Conservation (phyloP, 2,113 vertebrate species). For the Oreochromis niloticus region DNA sequence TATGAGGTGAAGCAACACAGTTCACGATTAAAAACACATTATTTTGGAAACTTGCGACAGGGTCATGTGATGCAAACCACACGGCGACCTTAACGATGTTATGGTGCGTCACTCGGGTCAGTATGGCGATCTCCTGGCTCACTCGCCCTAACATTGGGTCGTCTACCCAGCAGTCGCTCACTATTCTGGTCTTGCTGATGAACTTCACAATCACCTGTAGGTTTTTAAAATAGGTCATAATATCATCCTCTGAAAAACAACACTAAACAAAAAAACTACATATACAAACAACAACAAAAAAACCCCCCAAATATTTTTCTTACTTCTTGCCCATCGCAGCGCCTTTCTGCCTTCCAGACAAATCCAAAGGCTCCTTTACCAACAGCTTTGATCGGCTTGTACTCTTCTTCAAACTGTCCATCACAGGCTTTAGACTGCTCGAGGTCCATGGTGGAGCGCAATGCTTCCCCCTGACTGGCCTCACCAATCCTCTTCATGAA, state of each 20-base stretch:
- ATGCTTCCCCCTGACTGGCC: constrained; percentile 59
- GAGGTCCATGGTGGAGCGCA: constrained; percentile 71
- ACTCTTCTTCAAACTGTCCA: constrained; percentile 80
- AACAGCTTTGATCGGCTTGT: constrained; percentile 76
- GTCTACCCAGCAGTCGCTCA: constrained; percentile 87
- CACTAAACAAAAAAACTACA: neutral
- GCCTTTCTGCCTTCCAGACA: constrained; percentile 83
- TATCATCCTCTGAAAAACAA: neutral
- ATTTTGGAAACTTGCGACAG: neutral
- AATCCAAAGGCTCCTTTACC: constrained; percentile 93
- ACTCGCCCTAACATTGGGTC: constrained; percentile 83
- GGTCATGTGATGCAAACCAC: neutral
- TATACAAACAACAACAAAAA: neutral
- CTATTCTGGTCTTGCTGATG: constrained; percentile 85
- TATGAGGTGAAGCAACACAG: neutral
- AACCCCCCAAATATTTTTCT: neutral
- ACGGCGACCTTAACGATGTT: constrained; percentile 83
- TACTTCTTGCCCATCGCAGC: constrained; percentile 77
- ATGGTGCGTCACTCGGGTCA: constrained; percentile 80
- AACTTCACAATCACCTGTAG: constrained; percentile 88
- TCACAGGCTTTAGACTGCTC: constrained; percentile 82
- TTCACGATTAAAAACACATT: neutral
- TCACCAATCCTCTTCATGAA: constrained; percentile 62
- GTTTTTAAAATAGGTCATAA: constrained; percentile 33
- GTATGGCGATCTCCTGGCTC: constrained; percentile 86